Percentiles rank a stretch among this genome's conserved stretches.
phyloP scores from a whole-genome alignment of 2,113 vertebrate species.

The Tetrax tetrax region DNA sequence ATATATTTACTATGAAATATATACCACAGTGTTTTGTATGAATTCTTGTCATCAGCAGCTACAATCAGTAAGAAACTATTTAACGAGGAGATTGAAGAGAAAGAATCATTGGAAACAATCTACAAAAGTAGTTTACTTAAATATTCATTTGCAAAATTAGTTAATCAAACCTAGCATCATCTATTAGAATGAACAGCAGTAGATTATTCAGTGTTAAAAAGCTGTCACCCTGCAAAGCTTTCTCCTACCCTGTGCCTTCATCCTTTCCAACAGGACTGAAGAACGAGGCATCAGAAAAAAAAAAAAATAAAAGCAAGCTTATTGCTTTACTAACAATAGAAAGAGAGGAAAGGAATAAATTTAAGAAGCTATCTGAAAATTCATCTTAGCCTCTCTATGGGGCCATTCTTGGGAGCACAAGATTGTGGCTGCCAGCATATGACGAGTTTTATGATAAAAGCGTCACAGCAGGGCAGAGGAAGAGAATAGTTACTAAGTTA shows the following conservation, averaged over 20 bases:
- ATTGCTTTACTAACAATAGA: slow-evolving; percentile 13
- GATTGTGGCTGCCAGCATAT: slow-evolving; percentile 22
- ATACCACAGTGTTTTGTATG: neutral
- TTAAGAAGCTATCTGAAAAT: slow-evolving; percentile 17
- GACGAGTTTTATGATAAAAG: slow-evolving; percentile 50
- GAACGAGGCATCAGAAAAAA: neutral
- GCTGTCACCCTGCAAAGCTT: slow-evolving; percentile 13
- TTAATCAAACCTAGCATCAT: slow-evolving; percentile 43
- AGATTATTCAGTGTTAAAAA: slow-evolving; percentile 36
- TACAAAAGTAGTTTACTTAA: slow-evolving; percentile 33
- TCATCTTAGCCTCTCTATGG: slow-evolving; percentile 27
- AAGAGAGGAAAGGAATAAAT: slow-evolving; percentile 14
- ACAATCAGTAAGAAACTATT: slow-evolving; percentile 1
- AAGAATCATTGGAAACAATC: slow-evolving; percentile 22
- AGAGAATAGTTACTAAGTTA: slow-evolving; percentile 22
- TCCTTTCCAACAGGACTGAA: neutral
- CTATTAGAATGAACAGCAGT: slow-evolving; percentile 21
- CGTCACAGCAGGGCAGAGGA: slow-evolving; percentile 8
- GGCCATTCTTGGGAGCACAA: slow-evolving; percentile 23
- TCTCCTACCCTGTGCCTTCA: neutral
- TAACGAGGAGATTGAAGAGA: slow-evolving; percentile 6
- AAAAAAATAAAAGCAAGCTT: neutral
- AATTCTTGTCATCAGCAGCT: neutral
- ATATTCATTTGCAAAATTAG: slow-evolving; percentile 42
- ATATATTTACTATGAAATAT: slow-evolving; percentile 1